Conservation (phyloP, 2,113 vertebrate species). For the Macheiramphus alcinus region DNA sequence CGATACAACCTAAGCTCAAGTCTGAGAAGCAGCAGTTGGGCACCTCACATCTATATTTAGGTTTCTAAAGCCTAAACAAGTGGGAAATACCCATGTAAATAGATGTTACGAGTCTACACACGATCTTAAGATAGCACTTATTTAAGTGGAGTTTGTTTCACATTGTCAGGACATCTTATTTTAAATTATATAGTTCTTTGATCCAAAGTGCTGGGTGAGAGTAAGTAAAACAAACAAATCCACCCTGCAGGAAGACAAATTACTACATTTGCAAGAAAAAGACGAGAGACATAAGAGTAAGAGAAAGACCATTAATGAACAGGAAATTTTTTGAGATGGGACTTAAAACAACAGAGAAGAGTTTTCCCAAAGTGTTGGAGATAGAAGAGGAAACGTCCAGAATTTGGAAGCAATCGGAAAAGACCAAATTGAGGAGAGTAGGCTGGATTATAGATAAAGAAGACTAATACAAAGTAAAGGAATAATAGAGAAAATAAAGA, state of each 20-base stretch:
- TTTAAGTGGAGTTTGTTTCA: not conserved
- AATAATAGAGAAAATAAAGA: not conserved
- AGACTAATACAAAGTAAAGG: not conserved
- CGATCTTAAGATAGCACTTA: not conserved
- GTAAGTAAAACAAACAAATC: conserved; percentile 41
- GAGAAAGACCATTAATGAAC: not conserved
- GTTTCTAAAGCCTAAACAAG: not conserved
- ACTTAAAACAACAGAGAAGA: not conserved
- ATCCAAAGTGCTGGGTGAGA: conserved; percentile 35
- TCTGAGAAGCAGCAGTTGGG: not conserved
- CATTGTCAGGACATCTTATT: not conserved
- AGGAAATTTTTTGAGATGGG: not conserved
- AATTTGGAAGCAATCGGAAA: not conserved
- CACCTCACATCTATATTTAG: not conserved
- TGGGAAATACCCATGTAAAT: not conserved
- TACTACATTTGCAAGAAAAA: not conserved
- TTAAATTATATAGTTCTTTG: conserved; percentile 33
- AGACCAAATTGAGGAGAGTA: not conserved
- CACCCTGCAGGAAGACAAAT: conserved; percentile 23
- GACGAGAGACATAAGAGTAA: not conserved
- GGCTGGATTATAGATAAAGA: not conserved
- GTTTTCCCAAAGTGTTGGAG: not conserved
- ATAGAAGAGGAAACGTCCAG: not conserved
- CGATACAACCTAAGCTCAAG: not conserved
- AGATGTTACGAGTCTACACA: not conserved